Evolutionary conservation across 2,113 vertebrate species (phyloP).

Genomic region (Psettodes erumei): DNA sequence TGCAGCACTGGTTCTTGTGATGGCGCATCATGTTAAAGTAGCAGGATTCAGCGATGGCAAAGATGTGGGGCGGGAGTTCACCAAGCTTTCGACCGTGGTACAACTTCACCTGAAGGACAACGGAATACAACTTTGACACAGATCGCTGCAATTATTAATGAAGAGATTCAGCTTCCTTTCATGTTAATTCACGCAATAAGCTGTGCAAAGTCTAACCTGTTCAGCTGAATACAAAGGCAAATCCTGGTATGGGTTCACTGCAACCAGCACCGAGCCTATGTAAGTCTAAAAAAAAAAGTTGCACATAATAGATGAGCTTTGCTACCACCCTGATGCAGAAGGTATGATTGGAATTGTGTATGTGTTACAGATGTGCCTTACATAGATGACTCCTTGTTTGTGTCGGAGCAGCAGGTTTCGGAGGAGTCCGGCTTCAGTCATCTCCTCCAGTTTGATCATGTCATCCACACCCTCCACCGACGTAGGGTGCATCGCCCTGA

Average conservation of each 20-base stretch:
- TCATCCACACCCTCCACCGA: constrained; percentile 91
- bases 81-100: constrained; percentile 87
- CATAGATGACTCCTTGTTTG: constrained; percentile 89
- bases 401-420: constrained; percentile 92
- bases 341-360: too few relatives aligned
- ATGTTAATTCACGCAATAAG: constrained; percentile 31
- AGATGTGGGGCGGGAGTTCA: constrained; percentile 92
- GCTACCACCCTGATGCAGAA: too few relatives aligned
- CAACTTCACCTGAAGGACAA: constrained; percentile 71
- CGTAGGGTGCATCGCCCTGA: constrained; percentile 90
- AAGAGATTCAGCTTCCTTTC: not conserved
- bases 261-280: constrained; percentile 92
- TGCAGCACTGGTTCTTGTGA: constrained; percentile 90
- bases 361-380: constrained; percentile 76
- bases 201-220: constrained; percentile 79
- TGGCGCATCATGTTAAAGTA: constrained; percentile 90
- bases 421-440: constrained; percentile 92
- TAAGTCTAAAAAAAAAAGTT: constrained; percentile 84
- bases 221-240: constrained; percentile 88
- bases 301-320: too few relatives aligned
- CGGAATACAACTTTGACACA: not conserved
- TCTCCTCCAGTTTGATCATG: constrained; percentile 93
- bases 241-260: constrained; percentile 92
- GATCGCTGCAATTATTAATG: not conserved
- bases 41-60: constrained; percentile 90